These are phyloP conservation scores for Pycnonotus jocosus DNA, from an alignment of 2,113 vertebrate genomes.

Conservation along the genomic window DNA sequence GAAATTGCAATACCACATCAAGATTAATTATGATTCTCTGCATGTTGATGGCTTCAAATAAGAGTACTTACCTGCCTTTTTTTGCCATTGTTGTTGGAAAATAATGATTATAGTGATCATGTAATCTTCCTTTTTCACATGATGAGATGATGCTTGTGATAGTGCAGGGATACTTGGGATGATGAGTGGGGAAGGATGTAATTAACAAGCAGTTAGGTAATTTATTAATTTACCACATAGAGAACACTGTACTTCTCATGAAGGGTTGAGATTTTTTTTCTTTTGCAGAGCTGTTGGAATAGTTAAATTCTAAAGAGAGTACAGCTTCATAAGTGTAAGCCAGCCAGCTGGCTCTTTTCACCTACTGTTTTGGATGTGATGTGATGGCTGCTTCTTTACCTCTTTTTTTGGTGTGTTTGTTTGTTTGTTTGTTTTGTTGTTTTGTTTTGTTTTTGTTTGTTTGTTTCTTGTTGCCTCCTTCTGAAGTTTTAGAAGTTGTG, in stretches of 20 bases:
- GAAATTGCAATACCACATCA: background rate
- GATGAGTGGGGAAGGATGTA: conserved; percentile 37
- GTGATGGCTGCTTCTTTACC: background rate
- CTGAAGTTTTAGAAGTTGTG: background rate
- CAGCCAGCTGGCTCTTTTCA: background rate
- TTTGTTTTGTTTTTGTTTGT: too few relatives aligned
- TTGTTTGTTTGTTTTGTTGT: too few relatives aligned
- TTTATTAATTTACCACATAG: conserved; percentile 53
- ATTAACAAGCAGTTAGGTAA: conserved; percentile 49
- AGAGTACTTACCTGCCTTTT: conserved; percentile 28
- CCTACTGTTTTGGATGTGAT: background rate
- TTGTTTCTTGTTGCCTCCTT: background rate
- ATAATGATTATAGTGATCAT: conserved; percentile 50
- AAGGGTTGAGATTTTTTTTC: background rate
- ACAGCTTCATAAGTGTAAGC: background rate
- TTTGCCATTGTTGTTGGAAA: conserved; percentile 35
- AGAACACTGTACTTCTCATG: background rate
- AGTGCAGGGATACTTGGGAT: conserved; percentile 7
- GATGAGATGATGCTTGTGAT: conserved; percentile 14
- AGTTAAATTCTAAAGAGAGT: background rate
- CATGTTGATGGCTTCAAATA: background rate
- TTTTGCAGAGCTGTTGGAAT: background rate
- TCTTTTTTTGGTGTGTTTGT: too few relatives aligned
- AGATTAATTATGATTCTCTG: conserved; percentile 38
- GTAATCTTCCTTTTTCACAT: background rate